phyloP scores from a whole-genome alignment of 2,888 invertebrate species.

The Drepanosiphum platanoidis region DNA sequence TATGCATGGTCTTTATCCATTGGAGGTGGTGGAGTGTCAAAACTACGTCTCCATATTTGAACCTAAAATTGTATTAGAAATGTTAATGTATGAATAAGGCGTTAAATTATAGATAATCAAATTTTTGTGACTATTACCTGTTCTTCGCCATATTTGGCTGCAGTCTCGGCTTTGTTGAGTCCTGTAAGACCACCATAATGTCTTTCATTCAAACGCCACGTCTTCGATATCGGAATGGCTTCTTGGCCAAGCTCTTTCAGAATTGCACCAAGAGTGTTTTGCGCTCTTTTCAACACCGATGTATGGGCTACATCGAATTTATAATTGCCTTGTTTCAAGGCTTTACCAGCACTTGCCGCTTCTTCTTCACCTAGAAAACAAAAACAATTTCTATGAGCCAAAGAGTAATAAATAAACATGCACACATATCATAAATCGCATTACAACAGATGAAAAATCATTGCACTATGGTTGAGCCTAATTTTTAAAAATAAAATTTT shows the following conservation, averaged over 20 bases:
- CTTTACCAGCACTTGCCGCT: slow-evolving; percentile 78
- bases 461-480: background rate
- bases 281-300: slow-evolving; percentile 81
- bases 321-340: slow-evolving; percentile 76
- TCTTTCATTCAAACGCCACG: slow-evolving; percentile 88
- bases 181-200: slow-evolving; percentile 90
- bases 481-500: background rate
- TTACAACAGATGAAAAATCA: background rate
- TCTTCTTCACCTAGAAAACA: slow-evolving; percentile 73
- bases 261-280: slow-evolving; percentile 77
- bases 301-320: slow-evolving; percentile 84
- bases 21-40: slow-evolving; percentile 82
- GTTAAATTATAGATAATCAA: background rate
- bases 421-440: background rate
- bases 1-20: slow-evolving; percentile 82
- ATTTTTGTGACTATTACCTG: slow-evolving; percentile 70
- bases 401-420: background rate
- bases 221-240: slow-evolving; percentile 76
- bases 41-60: slow-evolving; percentile 86
- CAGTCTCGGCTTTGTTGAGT: slow-evolving; percentile 84
- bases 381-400: background rate
- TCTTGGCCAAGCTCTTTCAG: slow-evolving; percentile 75
- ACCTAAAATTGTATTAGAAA: slow-evolving; percentile 70
- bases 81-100: background rate
- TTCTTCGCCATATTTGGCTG: slow-evolving; percentile 84